phyloP scores from a whole-genome alignment of 2,888 invertebrate genomes.

The Neoitamus cyanurus region DNA sequence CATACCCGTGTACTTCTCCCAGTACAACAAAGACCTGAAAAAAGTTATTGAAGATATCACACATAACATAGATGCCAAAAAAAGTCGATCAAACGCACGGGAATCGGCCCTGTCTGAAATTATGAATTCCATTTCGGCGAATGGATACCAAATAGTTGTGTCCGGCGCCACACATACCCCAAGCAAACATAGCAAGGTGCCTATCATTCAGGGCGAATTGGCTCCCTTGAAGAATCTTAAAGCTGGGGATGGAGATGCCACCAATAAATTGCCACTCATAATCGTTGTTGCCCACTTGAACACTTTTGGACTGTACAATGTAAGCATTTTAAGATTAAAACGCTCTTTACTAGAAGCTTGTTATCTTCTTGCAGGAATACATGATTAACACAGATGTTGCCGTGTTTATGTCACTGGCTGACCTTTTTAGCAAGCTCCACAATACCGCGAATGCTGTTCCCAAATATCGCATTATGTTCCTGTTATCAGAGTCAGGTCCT shows the following conservation, averaged over 20 bases:
- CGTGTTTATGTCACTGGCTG: conserved; percentile 85
- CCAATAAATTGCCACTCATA: conserved; percentile 80
- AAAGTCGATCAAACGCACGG: conserved; percentile 67
- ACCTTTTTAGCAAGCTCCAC: conserved; percentile 89
- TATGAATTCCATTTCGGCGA: conserved; percentile 88
- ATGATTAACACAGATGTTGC: conserved; percentile 90
- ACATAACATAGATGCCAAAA: conserved; percentile 74
- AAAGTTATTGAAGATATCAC: conserved; percentile 81
- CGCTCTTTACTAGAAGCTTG: background rate
- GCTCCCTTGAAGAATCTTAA: conserved; percentile 63
- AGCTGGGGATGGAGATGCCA: conserved; percentile 69
- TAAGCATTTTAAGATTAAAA: conserved; percentile 68
- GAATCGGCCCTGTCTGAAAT: conserved; percentile 86
- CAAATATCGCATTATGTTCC: conserved; percentile 84
- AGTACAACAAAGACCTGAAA: conserved; percentile 79
- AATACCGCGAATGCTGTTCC: conserved; percentile 78
- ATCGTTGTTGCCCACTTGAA: conserved; percentile 95
- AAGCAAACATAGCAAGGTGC: conserved; percentile 83
- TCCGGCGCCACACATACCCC: conserved; percentile 77
- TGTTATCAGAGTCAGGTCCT: conserved; percentile 91
- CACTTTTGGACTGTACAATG: conserved; percentile 88
- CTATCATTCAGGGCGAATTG: conserved; percentile 87
- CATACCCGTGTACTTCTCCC: conserved; percentile 89
- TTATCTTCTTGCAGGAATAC: conserved; percentile 74
- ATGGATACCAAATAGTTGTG: conserved; percentile 92